A percentile compares a stretch with the other conserved stretches of the same genome.
These are phyloP conservation scores for Acronicta alni DNA, from an alignment of 2,888 invertebrate genomes.

Conservation along the genomic window DNA sequence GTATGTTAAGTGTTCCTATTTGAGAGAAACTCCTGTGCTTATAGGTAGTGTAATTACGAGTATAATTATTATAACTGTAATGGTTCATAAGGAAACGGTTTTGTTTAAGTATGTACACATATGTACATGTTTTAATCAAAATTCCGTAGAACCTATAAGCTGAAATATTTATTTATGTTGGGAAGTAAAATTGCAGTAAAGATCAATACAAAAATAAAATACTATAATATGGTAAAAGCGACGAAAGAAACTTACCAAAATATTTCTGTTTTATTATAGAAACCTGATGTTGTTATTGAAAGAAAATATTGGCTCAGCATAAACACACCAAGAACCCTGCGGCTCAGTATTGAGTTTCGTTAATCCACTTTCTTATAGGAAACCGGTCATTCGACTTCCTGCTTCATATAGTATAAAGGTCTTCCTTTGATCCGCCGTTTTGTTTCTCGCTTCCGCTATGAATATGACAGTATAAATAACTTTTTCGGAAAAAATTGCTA, in stretches of 20 bases:
- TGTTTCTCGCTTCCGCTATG: background rate
- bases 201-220: background rate
- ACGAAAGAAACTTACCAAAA: background rate
- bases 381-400: conserved; percentile 4
- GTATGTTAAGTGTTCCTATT: too few relatives aligned
- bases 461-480: too few relatives aligned
- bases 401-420: background rate
- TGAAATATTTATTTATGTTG: too few relatives aligned
- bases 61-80: too few relatives aligned
- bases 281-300: conserved; percentile 10
- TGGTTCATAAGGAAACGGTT: too few relatives aligned
- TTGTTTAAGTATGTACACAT: too few relatives aligned
- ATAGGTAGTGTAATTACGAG: too few relatives aligned
- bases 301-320: conserved; percentile 24
- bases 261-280: background rate
- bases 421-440: background rate
- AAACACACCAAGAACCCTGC: conserved; percentile 14
- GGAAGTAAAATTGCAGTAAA: too few relatives aligned
- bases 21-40: too few relatives aligned
- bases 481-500: too few relatives aligned
- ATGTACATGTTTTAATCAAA: too few relatives aligned
- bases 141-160: too few relatives aligned
- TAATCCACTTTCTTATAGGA: conserved; percentile 13
- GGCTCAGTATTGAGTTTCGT: conserved; percentile 12
- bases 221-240: background rate